Evolutionary conservation across 2,888 invertebrate species (phyloP).

Genomic region (Limenitis camilla): DNA sequence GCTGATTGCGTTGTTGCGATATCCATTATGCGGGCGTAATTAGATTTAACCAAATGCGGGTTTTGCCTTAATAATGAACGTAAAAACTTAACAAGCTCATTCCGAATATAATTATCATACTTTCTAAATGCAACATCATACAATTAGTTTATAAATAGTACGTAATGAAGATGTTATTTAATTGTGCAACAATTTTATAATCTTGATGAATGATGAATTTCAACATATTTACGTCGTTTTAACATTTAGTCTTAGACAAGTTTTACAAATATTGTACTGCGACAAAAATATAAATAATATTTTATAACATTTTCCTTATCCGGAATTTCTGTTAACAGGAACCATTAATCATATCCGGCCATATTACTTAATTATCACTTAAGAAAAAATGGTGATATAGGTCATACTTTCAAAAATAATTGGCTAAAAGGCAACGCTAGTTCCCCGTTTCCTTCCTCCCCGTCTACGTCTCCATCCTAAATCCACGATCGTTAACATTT

Average conservation of each 20-base stretch:
- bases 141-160: conserved; percentile 11
- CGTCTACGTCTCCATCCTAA: conserved; percentile 29
- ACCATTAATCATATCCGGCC: no score
- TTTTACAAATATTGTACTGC: no score
- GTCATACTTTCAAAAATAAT: conserved; percentile 2
- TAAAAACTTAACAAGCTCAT: conserved; percentile 44
- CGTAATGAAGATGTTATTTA: conserved; percentile 15
- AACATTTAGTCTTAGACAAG: background rate
- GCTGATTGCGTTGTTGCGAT: conserved; percentile 65
- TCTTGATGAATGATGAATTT: conserved; percentile 4
- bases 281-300: no score
- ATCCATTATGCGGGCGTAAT: conserved; percentile 69
- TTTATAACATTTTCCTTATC: no score
- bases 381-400: no score
- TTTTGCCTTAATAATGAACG: conserved; percentile 53
- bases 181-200: conserved; percentile 12
- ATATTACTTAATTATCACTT: no score
- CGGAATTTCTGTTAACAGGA: no score
- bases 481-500: conserved; percentile 60
- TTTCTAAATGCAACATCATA: conserved; percentile 26
- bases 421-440: conserved; percentile 15
- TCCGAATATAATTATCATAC: conserved; percentile 37
- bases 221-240: conserved; percentile 6
- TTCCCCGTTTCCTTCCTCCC: conserved; percentile 27
- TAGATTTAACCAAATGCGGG: conserved; percentile 71